Percentiles rank a stretch among this genome's conserved stretches.
These are phyloP conservation scores for Zaprionus obscuricornis DNA, from an alignment of 2,888 invertebrate species.

Conservation along the genomic window DNA sequence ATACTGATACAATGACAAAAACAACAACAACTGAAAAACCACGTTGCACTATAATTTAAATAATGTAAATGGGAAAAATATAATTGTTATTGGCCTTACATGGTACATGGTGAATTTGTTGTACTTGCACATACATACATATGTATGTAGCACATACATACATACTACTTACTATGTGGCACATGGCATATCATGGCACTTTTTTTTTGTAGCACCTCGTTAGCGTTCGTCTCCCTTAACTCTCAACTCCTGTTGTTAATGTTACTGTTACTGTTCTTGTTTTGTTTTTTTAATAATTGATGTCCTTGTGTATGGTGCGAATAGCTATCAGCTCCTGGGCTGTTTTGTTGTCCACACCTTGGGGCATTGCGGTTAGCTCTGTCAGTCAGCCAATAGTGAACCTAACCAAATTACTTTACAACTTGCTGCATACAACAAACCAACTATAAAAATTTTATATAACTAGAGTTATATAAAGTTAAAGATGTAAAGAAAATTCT, in stretches of 20 bases:
- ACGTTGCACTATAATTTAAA: slow-evolving; percentile 4
- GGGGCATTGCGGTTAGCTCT: too few species aligned
- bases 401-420: too few species aligned
- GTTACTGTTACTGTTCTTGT: slow-evolving; percentile 59
- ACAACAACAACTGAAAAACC: neutral
- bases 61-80: slow-evolving; percentile 1
- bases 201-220: slow-evolving; percentile 31
- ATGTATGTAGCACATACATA: too few species aligned
- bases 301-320: slow-evolving; percentile 26
- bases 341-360: slow-evolving; percentile 28
- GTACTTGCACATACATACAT: too few species aligned
- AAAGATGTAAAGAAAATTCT: too few species aligned
- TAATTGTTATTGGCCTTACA: slow-evolving; percentile 6
- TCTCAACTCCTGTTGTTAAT: too few species aligned
- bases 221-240: slow-evolving; percentile 2
- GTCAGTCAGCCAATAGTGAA: too few species aligned
- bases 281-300: slow-evolving; percentile 26
- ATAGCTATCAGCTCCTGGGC: neutral
- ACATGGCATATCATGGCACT: neutral
- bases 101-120: neutral
- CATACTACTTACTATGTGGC: too few species aligned
- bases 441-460: too few species aligned
- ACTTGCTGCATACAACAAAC: too few species aligned
- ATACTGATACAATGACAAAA: slow-evolving; percentile 2
- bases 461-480: too few species aligned